Evolutionary conservation across 2,797 vertebrate genomes (phyloP).

Genomic region (Antennarius maculatus): DNA sequence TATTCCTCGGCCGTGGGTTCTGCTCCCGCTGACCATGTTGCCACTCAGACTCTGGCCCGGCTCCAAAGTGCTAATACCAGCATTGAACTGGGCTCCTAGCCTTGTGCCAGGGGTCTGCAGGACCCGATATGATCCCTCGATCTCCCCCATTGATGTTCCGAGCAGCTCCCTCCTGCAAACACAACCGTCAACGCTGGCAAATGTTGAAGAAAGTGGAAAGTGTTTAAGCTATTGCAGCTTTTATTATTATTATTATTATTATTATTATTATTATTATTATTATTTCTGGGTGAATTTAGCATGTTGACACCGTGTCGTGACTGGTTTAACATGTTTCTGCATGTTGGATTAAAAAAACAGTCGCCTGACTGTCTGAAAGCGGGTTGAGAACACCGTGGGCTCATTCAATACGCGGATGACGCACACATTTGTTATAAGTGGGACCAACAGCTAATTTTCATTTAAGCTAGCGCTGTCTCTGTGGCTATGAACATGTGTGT

Average conservation of each 20-base stretch:
- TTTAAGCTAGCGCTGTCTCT: too few relatives aligned
- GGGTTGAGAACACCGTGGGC: not conserved
- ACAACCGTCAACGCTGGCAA: not conserved
- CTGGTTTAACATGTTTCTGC: not conserved
- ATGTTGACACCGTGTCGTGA: not conserved
- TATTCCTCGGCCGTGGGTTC: conserved; percentile 75
- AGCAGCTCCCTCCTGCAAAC: conserved; percentile 53
- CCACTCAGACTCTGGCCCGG: conserved; percentile 84
- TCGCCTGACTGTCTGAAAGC: not conserved
- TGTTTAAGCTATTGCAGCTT: not conserved
- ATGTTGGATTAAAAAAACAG: not conserved
- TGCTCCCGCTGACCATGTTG: conserved; percentile 70
- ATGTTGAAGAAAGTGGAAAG: not conserved
- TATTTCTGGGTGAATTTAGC: not conserved
- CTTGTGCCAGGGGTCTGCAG: conserved; percentile 91
- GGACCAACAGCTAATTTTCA: not conserved
- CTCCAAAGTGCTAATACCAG: conserved; percentile 92
- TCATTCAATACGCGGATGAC: conserved; percentile 16
- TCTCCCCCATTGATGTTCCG: conserved; percentile 88
- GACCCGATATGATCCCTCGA: conserved; percentile 91
- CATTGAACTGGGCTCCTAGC: conserved; percentile 84
- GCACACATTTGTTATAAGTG: not conserved
- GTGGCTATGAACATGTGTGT: not conserved
- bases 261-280: too few relatives aligned
- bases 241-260: too few relatives aligned